A percentile compares a stretch with the other conserved stretches of the same genome.
Conservation (phyloP, 2,113 vertebrate genomes). For the Clupea harengus region DNA sequence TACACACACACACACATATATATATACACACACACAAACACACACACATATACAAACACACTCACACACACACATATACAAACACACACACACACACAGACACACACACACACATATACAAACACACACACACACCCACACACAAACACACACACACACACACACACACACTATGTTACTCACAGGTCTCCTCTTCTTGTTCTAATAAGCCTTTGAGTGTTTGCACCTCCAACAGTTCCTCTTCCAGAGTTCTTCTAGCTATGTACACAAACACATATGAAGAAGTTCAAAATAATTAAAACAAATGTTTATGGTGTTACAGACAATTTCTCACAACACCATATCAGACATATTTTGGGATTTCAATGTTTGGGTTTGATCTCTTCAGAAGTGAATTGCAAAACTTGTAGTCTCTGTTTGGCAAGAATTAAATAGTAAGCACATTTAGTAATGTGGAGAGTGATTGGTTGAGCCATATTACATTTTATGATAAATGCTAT, state of each 20-base stretch:
- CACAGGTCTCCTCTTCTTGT: conserved; percentile 59
- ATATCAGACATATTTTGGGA: neutral
- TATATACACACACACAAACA: neutral
- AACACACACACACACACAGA: neutral
- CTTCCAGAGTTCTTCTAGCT: conserved; percentile 51
- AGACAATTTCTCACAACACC: neutral
- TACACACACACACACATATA: neutral
- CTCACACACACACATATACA: neutral
- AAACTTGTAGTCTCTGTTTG: too few relatives aligned
- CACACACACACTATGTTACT: conserved; percentile 31
- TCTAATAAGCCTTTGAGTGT: conserved; percentile 33
- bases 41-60: neutral
- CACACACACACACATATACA: too few relatives aligned
- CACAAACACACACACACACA: neutral
- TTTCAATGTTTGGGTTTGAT: too few relatives aligned
- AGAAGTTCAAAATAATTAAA: neutral
- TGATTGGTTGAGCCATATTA: too few relatives aligned
- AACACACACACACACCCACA: neutral
- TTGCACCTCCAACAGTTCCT: conserved; percentile 50
- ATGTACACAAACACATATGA: conserved; percentile 12
- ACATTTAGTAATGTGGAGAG: too few relatives aligned
- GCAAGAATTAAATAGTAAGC: too few relatives aligned
- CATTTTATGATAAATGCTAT: too few relatives aligned
- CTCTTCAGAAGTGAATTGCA: too few relatives aligned
- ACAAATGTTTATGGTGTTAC: neutral